Evolutionary conservation across 2,888 invertebrate genomes (phyloP).

Genomic region (Hydrotaea diabolus): DNA sequence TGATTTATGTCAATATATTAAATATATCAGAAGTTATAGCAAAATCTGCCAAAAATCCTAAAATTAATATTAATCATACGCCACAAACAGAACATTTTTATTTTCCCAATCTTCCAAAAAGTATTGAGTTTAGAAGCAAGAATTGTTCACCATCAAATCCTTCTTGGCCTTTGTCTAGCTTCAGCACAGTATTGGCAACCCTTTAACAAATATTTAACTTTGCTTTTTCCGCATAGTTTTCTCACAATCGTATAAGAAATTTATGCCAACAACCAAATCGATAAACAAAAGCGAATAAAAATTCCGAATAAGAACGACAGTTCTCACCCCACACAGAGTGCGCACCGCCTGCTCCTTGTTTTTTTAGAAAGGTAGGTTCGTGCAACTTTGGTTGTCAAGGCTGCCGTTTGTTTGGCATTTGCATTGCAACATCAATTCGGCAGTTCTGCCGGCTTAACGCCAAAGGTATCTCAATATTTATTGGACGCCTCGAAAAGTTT

Average conservation of each 20-base stretch:
- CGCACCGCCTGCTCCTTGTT: not conserved
- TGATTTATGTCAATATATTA: too few relatives aligned
- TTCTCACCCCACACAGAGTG: not conserved
- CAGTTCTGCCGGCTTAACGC: not conserved
- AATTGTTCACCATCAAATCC: too few relatives aligned
- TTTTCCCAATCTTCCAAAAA: not conserved
- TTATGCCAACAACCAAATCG: slow-evolving; percentile 56
- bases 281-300: not conserved
- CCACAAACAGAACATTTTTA: not conserved
- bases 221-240: slow-evolving; percentile 30
- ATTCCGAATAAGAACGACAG: not conserved
- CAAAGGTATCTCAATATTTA: not conserved
- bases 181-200: slow-evolving; percentile 25
- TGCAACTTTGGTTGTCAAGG: slow-evolving; percentile 63
- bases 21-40: too few relatives aligned
- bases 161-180: too few relatives aligned
- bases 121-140: not conserved
- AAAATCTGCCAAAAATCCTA: not conserved
- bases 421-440: slow-evolving; percentile 36
- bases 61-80: slow-evolving; percentile 39
- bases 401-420: slow-evolving; percentile 53
- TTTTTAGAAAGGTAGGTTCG: slow-evolving; percentile 1
- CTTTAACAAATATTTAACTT: not conserved
- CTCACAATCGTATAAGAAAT: slow-evolving; percentile 30
- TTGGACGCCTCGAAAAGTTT: slow-evolving; percentile 9